Base-by-base conservation (phyloP, 2,113 vertebrate species). In the Lonchura striata region DNA sequence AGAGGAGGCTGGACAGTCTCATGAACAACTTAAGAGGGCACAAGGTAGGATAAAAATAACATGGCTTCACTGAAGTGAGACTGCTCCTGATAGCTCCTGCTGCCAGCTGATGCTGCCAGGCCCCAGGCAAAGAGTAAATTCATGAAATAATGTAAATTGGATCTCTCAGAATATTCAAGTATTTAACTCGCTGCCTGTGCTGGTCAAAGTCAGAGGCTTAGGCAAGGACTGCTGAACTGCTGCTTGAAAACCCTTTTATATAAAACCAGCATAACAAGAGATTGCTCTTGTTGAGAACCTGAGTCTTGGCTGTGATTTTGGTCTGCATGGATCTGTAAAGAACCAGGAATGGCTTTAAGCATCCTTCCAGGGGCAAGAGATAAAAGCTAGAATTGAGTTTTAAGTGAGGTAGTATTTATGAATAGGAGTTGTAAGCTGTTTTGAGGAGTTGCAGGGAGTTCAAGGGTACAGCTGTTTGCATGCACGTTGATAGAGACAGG, bases 391-490 rank as follows among this genome's bases (percentile, higher is more conserved):
- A 90, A 54, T 30, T 17, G 75, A 71, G 61, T 41, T 92, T 68
- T 56, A 82, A 89, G 63, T 27, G 78, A 93, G 49, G 22, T 76
- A 33, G 41, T 79, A 65, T 72, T 88, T 65, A 7, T 77, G 75
- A 86, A 88, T 17, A 88, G 57, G 85, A 42, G 66, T 31, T 82
- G 16, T 61, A 86, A 93, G 53, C 35, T 82, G 31, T 82, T 87
- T 70, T 74, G 72, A 88, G 78, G 44, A 70, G 50, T 63, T 92
- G 37, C 60, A 66, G 25, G 31, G 56, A 80, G 82, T 83, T 88
- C 72, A 78, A 78, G 82, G 54, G 71, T 90, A 84, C 94, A 95
- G 35, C 82, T 90, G 50, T 86, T 63, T 82, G 41, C 63, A 57
- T 27, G 8, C 17, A 25, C 30, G 13, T 14, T 80, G 23, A 64